phyloP scores from a whole-genome alignment of 2,888 invertebrate species.

The Napeogenes sylphis region DNA sequence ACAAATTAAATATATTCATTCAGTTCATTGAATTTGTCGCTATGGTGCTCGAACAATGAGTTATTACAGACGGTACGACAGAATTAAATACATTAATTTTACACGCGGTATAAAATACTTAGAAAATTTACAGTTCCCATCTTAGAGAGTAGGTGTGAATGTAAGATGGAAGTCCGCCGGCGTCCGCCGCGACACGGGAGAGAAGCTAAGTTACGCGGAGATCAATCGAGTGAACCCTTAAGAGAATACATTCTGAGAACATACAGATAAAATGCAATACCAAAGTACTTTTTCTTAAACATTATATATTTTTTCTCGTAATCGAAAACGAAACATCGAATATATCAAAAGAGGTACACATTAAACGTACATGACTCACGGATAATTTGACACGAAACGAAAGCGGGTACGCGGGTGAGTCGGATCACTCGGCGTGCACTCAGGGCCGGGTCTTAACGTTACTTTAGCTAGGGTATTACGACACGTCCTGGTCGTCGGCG shows the following conservation, averaged over 20 bases:
- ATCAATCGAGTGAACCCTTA: conserved; percentile 51
- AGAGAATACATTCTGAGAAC: conserved; percentile 60
- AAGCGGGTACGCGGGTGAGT: conserved; percentile 36
- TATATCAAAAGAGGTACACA: conserved; percentile 71
- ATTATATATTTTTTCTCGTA: conserved; percentile 57
- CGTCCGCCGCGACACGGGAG: conserved; percentile 35
- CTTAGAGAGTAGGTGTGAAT: conserved; percentile 50
- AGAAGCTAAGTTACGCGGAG: conserved; percentile 45
- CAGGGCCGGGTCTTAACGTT: conserved; percentile 72
- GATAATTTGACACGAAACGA: conserved; percentile 65
- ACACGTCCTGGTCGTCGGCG: conserved; percentile 96
- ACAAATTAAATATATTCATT: conserved; percentile 35
- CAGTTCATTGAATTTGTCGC: conserved; percentile 39
- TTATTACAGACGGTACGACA: conserved; percentile 43
- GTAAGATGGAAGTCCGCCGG: conserved; percentile 45
- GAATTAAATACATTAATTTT: conserved; percentile 64
- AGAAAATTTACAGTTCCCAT: conserved; percentile 75
- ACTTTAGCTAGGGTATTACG: conserved; percentile 84
- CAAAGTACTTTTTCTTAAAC: conserved; percentile 71
- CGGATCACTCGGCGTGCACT: conserved; percentile 35
- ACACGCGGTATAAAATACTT: conserved; percentile 75
- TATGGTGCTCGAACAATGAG: conserved; percentile 43
- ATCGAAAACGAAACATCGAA: conserved; percentile 57
- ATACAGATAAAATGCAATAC: conserved; percentile 70
- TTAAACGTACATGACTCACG: conserved; percentile 58